A percentile compares a stretch with the other conserved stretches of the same genome.
phyloP scores from a whole-genome alignment of 2,113 vertebrate species.

The Setophaga kirtlandii region DNA sequence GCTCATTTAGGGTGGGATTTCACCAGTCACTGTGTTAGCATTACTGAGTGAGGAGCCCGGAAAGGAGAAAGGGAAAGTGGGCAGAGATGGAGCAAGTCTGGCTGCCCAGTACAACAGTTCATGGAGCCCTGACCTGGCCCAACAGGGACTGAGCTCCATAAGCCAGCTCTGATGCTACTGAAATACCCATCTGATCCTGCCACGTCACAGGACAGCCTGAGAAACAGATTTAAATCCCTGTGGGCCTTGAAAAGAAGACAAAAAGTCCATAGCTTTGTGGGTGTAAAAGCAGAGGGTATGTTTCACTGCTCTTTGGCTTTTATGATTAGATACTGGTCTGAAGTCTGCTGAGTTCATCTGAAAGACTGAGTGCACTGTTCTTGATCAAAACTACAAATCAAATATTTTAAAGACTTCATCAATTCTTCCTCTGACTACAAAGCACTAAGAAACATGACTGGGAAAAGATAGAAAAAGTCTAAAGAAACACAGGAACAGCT shows the following conservation, averaged over 20 bases:
- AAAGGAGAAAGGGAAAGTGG: background rate
- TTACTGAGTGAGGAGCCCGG: accelerated
- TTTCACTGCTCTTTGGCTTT: background rate
- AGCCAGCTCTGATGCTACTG: background rate
- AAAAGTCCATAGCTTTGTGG: background rate
- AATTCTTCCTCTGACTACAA: background rate
- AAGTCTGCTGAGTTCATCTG: background rate
- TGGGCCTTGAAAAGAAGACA: background rate
- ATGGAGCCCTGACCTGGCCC: background rate
- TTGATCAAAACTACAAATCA: background rate
- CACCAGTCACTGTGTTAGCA: background rate
- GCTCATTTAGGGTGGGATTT: background rate
- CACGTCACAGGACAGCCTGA: background rate
- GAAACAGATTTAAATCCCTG: background rate
- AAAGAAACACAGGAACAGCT: conserved; percentile 15
- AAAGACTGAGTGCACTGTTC: background rate
- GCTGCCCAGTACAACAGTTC: accelerated
- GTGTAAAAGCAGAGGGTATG: background rate
- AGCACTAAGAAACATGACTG: background rate
- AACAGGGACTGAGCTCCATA: background rate
- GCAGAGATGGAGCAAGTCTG: background rate
- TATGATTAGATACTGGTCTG: background rate
- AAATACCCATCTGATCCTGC: background rate
- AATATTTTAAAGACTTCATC: background rate
- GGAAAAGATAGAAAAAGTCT: background rate